Percentiles rank a stretch among this genome's conserved stretches.
Evolutionary conservation across 2,113 vertebrate genomes (phyloP).

Genomic region (Tringa solitaria): DNA sequence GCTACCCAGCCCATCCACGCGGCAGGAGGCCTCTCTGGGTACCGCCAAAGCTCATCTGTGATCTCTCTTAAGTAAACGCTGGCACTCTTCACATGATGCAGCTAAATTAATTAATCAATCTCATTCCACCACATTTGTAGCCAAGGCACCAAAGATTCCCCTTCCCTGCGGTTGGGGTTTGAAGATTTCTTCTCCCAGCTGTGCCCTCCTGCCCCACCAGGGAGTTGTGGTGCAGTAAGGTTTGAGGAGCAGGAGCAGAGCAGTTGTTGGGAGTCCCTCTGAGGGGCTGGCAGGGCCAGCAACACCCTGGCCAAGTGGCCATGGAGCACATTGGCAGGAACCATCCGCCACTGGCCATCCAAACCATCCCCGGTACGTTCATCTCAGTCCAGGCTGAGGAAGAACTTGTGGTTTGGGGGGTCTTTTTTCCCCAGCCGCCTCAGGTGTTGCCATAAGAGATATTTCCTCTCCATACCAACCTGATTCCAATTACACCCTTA

Average conservation of each 20-base stretch:
- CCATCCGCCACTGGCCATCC: not conserved
- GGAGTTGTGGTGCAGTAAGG: not conserved
- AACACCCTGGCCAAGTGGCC: not conserved
- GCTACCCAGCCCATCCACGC: not conserved
- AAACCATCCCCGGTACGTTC: not conserved
- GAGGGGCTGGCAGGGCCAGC: not conserved
- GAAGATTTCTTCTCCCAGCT: not conserved
- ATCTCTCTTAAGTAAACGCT: slow-evolving; percentile 16
- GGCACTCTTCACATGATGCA: not conserved
- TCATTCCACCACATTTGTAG: not conserved
- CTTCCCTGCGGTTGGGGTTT: not conserved
- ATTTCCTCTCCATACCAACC: not conserved
- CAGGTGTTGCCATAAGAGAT: not conserved
- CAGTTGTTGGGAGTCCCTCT: not conserved
- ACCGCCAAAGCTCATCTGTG: not conserved
- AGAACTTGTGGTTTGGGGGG: not conserved
- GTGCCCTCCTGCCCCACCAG: not conserved
- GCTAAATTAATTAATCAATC: slow-evolving; percentile 32
- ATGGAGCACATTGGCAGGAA: not conserved
- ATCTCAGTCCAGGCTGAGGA: not conserved
- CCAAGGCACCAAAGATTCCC: not conserved
- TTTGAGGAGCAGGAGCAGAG: not conserved
- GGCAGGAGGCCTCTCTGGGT: not conserved
- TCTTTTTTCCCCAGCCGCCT: not conserved
- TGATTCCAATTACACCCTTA: not conserved